Conservation (phyloP, 2,797 vertebrate genomes). For the Prionace glauca region DNA sequence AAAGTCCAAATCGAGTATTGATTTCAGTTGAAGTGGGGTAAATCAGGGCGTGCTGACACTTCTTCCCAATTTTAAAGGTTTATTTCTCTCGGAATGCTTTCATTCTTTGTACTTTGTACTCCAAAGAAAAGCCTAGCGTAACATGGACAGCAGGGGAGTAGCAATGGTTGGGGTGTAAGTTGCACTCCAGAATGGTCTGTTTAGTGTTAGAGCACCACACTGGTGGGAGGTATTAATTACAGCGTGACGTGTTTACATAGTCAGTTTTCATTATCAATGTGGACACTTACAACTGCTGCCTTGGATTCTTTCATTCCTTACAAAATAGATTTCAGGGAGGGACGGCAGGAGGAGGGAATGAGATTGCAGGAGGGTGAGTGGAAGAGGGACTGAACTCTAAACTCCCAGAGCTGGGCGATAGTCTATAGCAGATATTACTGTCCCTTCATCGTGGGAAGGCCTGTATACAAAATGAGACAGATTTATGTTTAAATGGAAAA, state of each 20-base stretch:
- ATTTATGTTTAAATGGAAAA: neutral
- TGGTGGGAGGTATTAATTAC: neutral
- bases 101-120: neutral
- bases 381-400: too few species aligned
- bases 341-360: too few species aligned
- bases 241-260: neutral
- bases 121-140: neutral
- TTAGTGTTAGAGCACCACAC: neutral
- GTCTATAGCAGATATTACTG: too few species aligned
- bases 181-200: neutral
- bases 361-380: too few species aligned
- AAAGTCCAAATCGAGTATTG: neutral
- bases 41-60: neutral
- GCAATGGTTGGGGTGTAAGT: neutral
- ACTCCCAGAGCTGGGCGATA: too few species aligned
- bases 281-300: too few species aligned
- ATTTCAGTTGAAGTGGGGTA: too few species aligned
- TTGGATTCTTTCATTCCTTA: too few species aligned
- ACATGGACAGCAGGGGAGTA: neutral
- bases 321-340: too few species aligned
- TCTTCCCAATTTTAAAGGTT: neutral
- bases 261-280: neutral
- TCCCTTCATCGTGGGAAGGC: neutral
- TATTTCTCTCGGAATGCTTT: neutral
- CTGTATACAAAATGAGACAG: neutral